Conservation (phyloP, 1,140 invertebrate species). For the Heliconius himera region DNA sequence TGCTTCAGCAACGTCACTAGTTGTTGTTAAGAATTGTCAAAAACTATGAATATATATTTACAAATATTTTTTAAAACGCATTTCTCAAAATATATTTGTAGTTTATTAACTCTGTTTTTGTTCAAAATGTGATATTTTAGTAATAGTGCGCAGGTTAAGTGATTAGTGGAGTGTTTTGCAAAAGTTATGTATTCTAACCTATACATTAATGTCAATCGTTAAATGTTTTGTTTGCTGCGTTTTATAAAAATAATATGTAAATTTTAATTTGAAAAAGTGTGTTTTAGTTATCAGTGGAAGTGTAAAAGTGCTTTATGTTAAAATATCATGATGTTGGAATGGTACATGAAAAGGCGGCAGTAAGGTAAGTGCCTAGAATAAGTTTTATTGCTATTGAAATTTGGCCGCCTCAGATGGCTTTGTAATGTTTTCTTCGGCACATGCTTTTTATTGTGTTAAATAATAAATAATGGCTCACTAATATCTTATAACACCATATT, state of each 20-base stretch:
- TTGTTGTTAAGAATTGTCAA: conserved; percentile 52
- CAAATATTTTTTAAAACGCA: conserved; percentile 24
- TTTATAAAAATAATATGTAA: conserved; percentile 12
- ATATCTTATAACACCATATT: not conserved
- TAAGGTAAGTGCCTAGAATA: conserved; percentile 51
- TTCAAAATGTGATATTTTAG: conserved; percentile 18
- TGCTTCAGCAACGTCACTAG: conserved; percentile 43
- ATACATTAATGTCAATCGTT: conserved; percentile 20
- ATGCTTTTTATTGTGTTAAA: not conserved
- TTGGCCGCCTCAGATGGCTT: not conserved
- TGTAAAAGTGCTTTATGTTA: not conserved
- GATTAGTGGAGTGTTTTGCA: not conserved
- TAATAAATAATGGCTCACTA: not conserved
- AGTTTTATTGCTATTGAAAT: conserved; percentile 30
- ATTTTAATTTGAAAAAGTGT: not conserved
- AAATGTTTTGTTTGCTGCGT: conserved; percentile 12
- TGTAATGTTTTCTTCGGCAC: not conserved
- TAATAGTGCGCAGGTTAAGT: not conserved
- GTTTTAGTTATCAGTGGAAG: not conserved
- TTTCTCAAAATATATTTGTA: conserved; percentile 5
- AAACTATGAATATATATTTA: conserved; percentile 38
- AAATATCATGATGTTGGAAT: conserved; percentile 16
- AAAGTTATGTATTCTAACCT: conserved; percentile 36
- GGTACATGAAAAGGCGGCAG: conserved; percentile 32
- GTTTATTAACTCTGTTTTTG: conserved; percentile 15